phyloP scores from a whole-genome alignment of 2,797 vertebrate genomes.

The Lutjanus argentimaculatus region DNA sequence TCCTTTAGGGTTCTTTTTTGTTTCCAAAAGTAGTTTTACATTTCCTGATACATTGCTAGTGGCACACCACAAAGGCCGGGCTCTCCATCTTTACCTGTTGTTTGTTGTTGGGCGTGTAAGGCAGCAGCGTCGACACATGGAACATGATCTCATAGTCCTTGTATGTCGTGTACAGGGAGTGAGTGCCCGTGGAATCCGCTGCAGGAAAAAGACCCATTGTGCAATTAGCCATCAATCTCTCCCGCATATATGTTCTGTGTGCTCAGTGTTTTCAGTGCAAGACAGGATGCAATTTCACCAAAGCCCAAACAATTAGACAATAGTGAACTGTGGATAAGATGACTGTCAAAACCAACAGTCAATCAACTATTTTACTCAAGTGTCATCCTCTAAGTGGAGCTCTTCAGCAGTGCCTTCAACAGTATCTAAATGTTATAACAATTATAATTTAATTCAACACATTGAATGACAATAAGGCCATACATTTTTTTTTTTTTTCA shows the following conservation, averaged over 20 bases:
- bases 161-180: conserved; percentile 96
- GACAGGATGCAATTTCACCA: conserved; percentile 59
- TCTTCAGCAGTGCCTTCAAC: background rate
- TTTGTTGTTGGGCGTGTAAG: conserved; percentile 98
- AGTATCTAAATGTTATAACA: background rate
- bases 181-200: conserved; percentile 98
- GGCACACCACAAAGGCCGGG: background rate
- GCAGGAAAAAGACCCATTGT: conserved; percentile 64
- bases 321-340: conserved; percentile 19
- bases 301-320: conserved; percentile 57
- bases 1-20: conserved; percentile 16
- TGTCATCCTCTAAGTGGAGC: conserved; percentile 27
- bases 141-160: conserved; percentile 99
- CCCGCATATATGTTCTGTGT: conserved; percentile 21
- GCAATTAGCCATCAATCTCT: conserved; percentile 49
- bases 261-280: conserved; percentile 37
- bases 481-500: background rate
- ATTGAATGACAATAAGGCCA: background rate
- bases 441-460: no score
- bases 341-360: conserved; percentile 30
- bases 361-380: conserved; percentile 19
- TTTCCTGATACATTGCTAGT: conserved; percentile 24
- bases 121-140: conserved; percentile 96
- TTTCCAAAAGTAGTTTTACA: conserved; percentile 26
- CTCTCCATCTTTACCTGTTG: conserved; percentile 90